Base-by-base conservation (phyloP, 2,797 vertebrate genomes). In the Mormyrops attenuatus region DNA sequence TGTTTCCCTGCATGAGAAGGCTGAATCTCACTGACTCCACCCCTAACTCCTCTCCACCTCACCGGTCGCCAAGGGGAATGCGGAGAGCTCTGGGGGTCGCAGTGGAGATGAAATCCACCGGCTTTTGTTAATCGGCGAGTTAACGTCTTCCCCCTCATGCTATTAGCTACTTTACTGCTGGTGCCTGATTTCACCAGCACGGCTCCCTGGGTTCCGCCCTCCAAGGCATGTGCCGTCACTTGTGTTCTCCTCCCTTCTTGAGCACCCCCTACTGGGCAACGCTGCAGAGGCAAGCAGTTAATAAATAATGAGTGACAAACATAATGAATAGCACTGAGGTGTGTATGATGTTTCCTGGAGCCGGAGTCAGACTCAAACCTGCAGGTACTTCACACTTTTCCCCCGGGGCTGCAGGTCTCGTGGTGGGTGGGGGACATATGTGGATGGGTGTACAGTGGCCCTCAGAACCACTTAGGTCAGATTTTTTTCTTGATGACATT, bases 121-220 rank as follows among this genome's bases (percentile, higher is more conserved):
- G 15, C 15, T 20, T 77, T 20, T 44, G 73, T 44, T 80, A 44
- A 80, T 44, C 13, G 17, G 9, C 5, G 0, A 38, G 17, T 17
- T 44, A 20, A 20, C 38, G 7, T 44, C 38, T 80, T 80, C 73
- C 66, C 30, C 30, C 38, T 44, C 20, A 80, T 80, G 73, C 38
- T 38, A 20, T 80, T 44, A 80, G 73, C 15, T 80, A 38, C 13
- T 44, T 44, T 44, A 53, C 69, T 69, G 53, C 47, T 22, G n/a
- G 84, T 66, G 87, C 50, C 89, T 44, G 38, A 77, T 34, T 66
- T 87, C 55, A 85, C 95, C 94, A 91, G 95, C 94, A 44, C 93
- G 88, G 63, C 26, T 69, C 26, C 63, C 63, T 13, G 66, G 93
- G 92, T 93, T 92, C 92, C 91, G 49, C 92, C 90, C 88, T 91